Evolutionary conservation across 1,140 invertebrate genomes (phyloP), one percentile per base, ranked within the genome.

Genomic region (Ooceraea biroi): DNA sequence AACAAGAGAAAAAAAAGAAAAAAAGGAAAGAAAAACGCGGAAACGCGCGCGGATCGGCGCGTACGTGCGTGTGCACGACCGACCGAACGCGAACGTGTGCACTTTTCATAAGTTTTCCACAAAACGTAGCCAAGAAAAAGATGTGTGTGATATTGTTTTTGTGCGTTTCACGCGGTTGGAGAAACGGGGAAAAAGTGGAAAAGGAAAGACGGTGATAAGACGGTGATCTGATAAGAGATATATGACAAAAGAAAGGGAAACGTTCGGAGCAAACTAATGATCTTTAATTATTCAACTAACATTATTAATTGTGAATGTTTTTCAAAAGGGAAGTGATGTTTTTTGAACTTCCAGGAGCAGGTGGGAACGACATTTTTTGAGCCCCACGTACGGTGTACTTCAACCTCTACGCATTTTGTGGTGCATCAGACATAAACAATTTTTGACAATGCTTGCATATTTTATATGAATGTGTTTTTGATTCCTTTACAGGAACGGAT

Each of bases 311-410:
- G 89, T 92, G 91, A 93, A 93, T 94, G 90, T 94, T 94, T 94
- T 94, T 94, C 91, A 94, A 94, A 94, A 94, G 92, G 94, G 94
- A 94, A 94, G 94, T 94, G 94, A 94, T 94, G 92, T 93, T 94
- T 94, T 94, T 94, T 94, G 89, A 94, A 94, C 93, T 94, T 94
- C 93, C 94, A 94, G 94, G 94, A 94, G 94, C 93, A 94, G 94
- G 93, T 94, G 93, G 93, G 94, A 94, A 94, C 94, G 86, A 93
- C 92, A 93, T 92, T 94, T 94, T 94, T 94, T 94, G 93, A 94
- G 91, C 92, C 94, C 93, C 93, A 94, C 92, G 92, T 94, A 93
- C 92, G 91, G 92, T 93, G 92, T 93, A 93, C 92, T 92, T 91
- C 93, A 92, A 92, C 92, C 88, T 94, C 94, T 92, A 92, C 91